Percentiles rank a stretch among this genome's conserved stretches.
Evolutionary conservation across 1,140 invertebrate genomes (phyloP).

Genomic region (Venturia canescens): DNA sequence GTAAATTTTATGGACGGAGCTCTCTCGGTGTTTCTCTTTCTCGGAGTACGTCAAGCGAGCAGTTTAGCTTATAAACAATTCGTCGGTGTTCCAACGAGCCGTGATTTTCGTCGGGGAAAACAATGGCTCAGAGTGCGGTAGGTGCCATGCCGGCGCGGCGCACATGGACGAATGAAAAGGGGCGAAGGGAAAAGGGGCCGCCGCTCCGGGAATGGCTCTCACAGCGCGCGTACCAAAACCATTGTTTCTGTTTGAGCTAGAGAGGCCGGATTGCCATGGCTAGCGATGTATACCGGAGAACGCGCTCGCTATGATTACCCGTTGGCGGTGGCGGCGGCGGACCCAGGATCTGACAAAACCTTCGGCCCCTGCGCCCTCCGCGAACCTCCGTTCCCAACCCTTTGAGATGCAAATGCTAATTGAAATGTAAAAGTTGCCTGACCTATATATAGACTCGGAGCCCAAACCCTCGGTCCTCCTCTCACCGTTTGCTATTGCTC

Average conservation of each 20-base stretch:
- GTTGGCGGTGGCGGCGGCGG: slow-evolving; percentile 30
- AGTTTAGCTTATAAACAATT: slow-evolving; percentile 41
- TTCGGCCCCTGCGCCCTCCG: neutral
- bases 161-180: neutral
- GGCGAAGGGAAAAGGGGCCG: neutral
- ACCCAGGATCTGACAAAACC: slow-evolving; percentile 25
- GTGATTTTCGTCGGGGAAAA: slow-evolving; percentile 22
- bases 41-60: neutral
- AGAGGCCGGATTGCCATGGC: slow-evolving; percentile 2
- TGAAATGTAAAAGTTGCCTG: slow-evolving; percentile 60
- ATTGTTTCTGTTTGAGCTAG: slow-evolving; percentile 57
- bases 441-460: slow-evolving; percentile 53
- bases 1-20: neutral
- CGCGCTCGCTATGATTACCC: slow-evolving; percentile 49
- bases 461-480: neutral
- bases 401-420: slow-evolving; percentile 63
- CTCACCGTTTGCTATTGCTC: neutral
- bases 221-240: slow-evolving; percentile 6
- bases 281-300: too few species aligned
- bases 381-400: slow-evolving; percentile 51
- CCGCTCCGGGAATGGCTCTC: too few species aligned
- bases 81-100: slow-evolving; percentile 25
- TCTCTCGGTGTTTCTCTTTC: neutral
- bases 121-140: slow-evolving; percentile 11
- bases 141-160: too few species aligned